These are phyloP conservation scores for Halcyon leucocephala DNA, from an alignment of 2,797 vertebrate species.

Conservation along the genomic window DNA sequence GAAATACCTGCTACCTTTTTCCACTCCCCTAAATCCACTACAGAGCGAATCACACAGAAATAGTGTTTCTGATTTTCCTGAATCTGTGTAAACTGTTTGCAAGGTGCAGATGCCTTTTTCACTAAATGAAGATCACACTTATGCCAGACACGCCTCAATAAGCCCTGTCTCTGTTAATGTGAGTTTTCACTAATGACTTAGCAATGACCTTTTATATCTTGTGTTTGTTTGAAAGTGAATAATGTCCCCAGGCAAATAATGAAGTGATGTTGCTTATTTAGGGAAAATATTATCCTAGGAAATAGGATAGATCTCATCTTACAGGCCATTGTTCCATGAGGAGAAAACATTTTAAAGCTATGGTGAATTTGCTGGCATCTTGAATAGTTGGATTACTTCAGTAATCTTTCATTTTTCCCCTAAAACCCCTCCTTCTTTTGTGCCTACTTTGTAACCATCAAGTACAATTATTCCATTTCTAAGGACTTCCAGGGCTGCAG, in stretches of 20 bases:
- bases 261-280: neutral
- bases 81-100: neutral
- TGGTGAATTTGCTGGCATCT: neutral
- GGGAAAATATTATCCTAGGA: neutral
- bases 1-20: neutral
- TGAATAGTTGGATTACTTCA: neutral
- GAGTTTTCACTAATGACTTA: neutral
- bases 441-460: neutral
- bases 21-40: neutral
- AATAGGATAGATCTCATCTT: neutral
- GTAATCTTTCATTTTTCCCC: neutral
- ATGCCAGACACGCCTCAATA: neutral
- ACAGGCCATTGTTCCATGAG: accelerated
- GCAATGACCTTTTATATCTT: neutral
- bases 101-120: neutral
- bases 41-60: neutral
- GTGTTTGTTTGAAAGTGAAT: neutral
- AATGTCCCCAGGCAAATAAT: neutral
- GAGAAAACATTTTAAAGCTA: neutral
- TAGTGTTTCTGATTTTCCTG: neutral
- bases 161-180: neutral
- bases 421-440: neutral
- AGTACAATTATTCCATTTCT: neutral
- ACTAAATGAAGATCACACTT: too few species aligned
- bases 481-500: neutral